Evolutionary conservation across 2,888 invertebrate genomes (phyloP).

Genomic region (Trachelus troglodyta): DNA sequence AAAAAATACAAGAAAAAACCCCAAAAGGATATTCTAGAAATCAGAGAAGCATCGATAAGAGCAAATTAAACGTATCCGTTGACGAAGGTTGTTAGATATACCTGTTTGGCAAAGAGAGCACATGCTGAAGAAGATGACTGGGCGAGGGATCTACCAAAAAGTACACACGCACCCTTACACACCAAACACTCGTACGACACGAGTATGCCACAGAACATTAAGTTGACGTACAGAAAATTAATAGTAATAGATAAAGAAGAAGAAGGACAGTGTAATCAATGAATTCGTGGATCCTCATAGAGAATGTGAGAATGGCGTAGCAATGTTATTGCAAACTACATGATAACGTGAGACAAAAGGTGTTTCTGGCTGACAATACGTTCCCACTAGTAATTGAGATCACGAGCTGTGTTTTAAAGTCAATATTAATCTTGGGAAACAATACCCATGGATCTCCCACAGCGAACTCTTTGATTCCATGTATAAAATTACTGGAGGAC

Average conservation of each 20-base stretch:
- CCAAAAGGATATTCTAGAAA: conserved; percentile 12
- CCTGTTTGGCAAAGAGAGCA: conserved; percentile 26
- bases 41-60: conserved; percentile 14
- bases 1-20: background rate
- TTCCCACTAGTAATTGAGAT: background rate
- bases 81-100: background rate
- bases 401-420: background rate
- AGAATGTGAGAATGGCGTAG: background rate
- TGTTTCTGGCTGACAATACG: background rate
- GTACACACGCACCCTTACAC: conserved; percentile 31
- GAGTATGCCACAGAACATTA: conserved; percentile 20
- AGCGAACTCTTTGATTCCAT: background rate
- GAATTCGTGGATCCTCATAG: background rate
- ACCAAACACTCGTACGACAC: conserved; percentile 32
- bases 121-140: conserved; percentile 41
- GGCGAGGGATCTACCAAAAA: conserved; percentile 26
- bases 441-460: background rate
- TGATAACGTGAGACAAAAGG: background rate
- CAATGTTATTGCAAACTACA: background rate
- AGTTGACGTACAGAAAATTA: conserved; percentile 17
- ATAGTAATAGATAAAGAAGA: background rate
- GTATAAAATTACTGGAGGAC: background rate
- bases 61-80: conserved; percentile 18
- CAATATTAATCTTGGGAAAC: too few relatives aligned
- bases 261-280: background rate